Base-by-base conservation (phyloP, 2,797 vertebrate genomes). In the Poecilia velifera region DNA sequence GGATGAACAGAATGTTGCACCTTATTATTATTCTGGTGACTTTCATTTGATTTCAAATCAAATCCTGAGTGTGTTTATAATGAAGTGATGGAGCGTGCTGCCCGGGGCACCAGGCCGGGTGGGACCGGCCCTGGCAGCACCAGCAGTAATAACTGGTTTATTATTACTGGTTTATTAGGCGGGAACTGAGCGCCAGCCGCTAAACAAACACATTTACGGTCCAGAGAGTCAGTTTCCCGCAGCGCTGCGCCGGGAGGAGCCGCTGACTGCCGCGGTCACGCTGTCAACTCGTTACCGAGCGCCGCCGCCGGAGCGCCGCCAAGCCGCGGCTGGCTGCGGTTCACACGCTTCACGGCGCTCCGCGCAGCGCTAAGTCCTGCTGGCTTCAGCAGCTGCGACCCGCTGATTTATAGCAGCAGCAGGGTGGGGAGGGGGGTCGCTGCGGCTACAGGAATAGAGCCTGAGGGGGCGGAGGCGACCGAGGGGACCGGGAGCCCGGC, bases 391-490 rank as follows among this genome's bases (percentile, higher is more conserved):
- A 85, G 87, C 90, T 89, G 88, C 0, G 81, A 81, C 82, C 84
- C 8, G 62, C 72, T 88, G 84, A 83, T 86, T 88, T 86, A 85
- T 72, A 76, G 66, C n/a, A 25, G 77, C 7, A 47, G 47, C 47
- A 18, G 47, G 47, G 16, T 49, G 47, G 47, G 47, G 47, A 49
- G 45, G 14, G 77, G 71, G 76, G 76, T 62, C 72, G 78, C 81
- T 76, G 86, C 76, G 84, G 78, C 77, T 82, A 82, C 83, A 83
- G 84, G 80, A 91, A 88, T 84, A 90, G 90, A 87, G 84, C 82
- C 59, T 49, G 86, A 77, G 80, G 86, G 86, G 87, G 74, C 75
- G 74, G 71, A 4, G 16, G 77, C 81, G 84, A 81, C 46, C 39
- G 62, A 1, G 82, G 14, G 84, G 82, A 71, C 20, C 2, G 1